Percentiles rank a stretch among this genome's conserved stretches.
These are phyloP conservation scores for Papilio gigon DNA, from an alignment of 2,888 invertebrate species.

Conservation along the genomic window DNA sequence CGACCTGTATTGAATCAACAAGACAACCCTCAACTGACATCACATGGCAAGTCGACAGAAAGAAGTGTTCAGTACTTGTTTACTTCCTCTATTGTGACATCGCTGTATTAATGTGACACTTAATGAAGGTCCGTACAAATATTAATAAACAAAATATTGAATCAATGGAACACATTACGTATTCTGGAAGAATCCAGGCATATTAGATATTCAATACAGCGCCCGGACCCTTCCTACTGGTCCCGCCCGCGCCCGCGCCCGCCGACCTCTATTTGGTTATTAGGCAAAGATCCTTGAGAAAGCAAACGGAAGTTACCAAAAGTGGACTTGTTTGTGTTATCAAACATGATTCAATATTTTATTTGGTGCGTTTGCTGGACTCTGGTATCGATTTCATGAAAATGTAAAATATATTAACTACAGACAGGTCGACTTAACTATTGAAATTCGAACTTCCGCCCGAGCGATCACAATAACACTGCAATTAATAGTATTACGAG, in stretches of 20 bases:
- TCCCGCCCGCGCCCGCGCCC: background rate
- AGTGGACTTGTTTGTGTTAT: background rate
- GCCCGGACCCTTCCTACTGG: constrained; percentile 5
- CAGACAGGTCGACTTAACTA: background rate
- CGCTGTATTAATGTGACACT: background rate
- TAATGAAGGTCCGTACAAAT: background rate
- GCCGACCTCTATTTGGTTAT: constrained; percentile 10
- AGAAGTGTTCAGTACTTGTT: too few species aligned
- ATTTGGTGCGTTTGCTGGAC: background rate
- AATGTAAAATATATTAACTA: background rate
- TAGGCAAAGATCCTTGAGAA: background rate
- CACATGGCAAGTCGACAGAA: too few species aligned
- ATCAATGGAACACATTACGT: constrained; percentile 9
- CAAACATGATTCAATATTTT: background rate
- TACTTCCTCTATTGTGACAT: too few species aligned
- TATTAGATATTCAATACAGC: constrained; percentile 27
- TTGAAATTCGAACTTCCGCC: background rate
- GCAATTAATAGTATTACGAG: background rate
- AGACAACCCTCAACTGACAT: background rate
- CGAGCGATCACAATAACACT: background rate
- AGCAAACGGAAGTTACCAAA: background rate
- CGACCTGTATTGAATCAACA: background rate
- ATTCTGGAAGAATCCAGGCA: background rate
- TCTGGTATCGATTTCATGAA: background rate
- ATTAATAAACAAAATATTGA: constrained; percentile 14